These are phyloP conservation scores for Lates japonicus DNA, from an alignment of 2,797 vertebrate genomes.

Conservation along the genomic window DNA sequence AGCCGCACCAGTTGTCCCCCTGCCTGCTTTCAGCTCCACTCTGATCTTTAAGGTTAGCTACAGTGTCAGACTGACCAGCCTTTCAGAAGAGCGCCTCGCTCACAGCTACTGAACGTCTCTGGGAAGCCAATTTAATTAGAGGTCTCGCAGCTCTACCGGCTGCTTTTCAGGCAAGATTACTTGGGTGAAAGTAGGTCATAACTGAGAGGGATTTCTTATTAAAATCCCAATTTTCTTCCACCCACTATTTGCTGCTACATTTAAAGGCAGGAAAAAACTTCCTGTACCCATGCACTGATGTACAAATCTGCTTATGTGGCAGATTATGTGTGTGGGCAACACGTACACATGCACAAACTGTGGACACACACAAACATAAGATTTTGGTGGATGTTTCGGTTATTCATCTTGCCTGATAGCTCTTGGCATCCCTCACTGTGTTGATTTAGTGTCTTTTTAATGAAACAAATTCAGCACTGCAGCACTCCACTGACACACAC, in stretches of 20 bases:
- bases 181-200: conserved; percentile 79
- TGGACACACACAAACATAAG: conserved; percentile 43
- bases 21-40: conserved; percentile 31
- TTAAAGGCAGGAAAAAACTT: conserved; percentile 59
- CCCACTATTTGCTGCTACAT: conserved; percentile 72
- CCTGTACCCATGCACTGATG: conserved; percentile 64
- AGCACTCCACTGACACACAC: conserved; percentile 47
- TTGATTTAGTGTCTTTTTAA: conserved; percentile 81
- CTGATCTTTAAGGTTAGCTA: conserved; percentile 56
- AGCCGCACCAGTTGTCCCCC: conserved; percentile 22
- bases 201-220: conserved; percentile 67
- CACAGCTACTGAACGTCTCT: conserved; percentile 51
- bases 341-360: conserved; percentile 39
- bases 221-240: conserved; percentile 70
- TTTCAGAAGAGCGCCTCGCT: conserved; percentile 45
- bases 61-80: conserved; percentile 55
- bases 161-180: conserved; percentile 75
- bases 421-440: conserved; percentile 66
- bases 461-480: conserved; percentile 77
- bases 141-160: conserved; percentile 62
- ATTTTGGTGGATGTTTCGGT: conserved; percentile 57
- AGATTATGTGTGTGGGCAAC: conserved; percentile 58
- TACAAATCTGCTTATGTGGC: conserved; percentile 62
- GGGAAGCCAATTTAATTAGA: conserved; percentile 70
- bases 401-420: conserved; percentile 73